Base-by-base conservation (phyloP, 2,113 vertebrate genomes). In the Paracanthobrama guichenoti region DNA sequence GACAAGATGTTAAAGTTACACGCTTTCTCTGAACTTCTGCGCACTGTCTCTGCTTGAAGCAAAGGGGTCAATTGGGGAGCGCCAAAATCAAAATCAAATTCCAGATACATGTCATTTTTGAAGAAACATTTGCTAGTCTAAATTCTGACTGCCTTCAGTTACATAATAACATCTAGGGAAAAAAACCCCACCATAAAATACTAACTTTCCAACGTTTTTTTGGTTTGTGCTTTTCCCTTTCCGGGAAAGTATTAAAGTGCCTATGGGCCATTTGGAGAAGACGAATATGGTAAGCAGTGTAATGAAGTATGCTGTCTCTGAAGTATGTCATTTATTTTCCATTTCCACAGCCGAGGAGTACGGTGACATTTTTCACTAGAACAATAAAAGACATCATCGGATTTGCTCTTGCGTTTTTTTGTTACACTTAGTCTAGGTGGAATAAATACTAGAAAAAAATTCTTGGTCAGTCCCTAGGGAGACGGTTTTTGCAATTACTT, bases 281-380 rank as follows among this genome's bases (percentile, higher is more conserved):
- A 79, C 14, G 1, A 79, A 60, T 44, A 18, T 22, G n/a, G 8
- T 79, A 26, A 60, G 42, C 62, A 26, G 57, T 60, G 35, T 62
- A 79, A 79, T 79, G 76, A 79, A 64, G 57, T 79, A 26, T 46
- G 77, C n/a, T 79, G 31, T 78, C 31, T 59, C 76, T 78, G 31
- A 78, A 78, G 77, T 79, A 79, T 79, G 39, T 26, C 39, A 79
- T 79, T 79, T 79, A 79, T 79, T 79, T 79, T 79, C 39, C 57
- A 79, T 79, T 79, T 79, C 77, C 55, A 44, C 76, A 62, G 57
- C 2, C 62, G 57, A 62, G 13, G 22, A 64, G 39, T 3, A 11
- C 35, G 7, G 14, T 26, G 39, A 9, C 53, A 44, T 64, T 48
- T 81, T 81, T 13, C 79, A 50, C 11, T 79, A 67, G 60, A 81